Base-by-base conservation (phyloP, 1,140 invertebrate genomes). In the Zaprionus vittiger region DNA sequence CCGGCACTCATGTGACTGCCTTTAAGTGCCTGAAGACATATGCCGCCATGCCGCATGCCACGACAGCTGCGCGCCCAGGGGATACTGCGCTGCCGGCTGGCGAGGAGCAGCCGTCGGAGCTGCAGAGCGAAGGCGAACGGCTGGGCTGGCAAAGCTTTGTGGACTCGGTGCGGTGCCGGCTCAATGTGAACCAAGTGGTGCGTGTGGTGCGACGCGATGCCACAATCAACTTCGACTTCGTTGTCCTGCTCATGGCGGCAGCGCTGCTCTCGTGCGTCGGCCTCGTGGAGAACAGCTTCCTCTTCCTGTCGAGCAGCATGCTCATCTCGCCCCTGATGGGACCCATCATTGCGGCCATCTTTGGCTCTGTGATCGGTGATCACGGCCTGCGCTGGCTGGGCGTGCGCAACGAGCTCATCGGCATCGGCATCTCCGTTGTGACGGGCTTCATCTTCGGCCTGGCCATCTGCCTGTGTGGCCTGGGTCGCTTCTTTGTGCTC, bases 311-410 rank as follows among this genome's bases (percentile, higher is more conserved):
- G 2, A 96, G 96, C 62, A 96, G 95, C 81, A 97, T 97, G 96
- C 93, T 97, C 5, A 95, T 97, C 34, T 97, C 96, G 0, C 96
- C 96, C 1, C 93, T 97, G 7, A 97, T 97, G 96, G 95, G 96
- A 34, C 96, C 96, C 2, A 96, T 97, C 37, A 95, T 96, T 80
- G 96, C 96, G 7, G 94, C 94, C 14, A 96, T 95, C 0, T 96
- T 97, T 80, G 96, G 96, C 2, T 94, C 94, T 7, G 95, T 96
- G 2, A 95, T 97, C 55, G 91, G 94, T 6, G 96, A 97, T 80
- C 91, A 86, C 12, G 91, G 93, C 2, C 93, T 97, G 4, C 93
- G 95, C 44, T 94, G 92, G 73, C 93, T 95, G 71, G 95, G 95
- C 1, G 80, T 96, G 1, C 86, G 92, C 66, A 95, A 95, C 77